A percentile compares a stretch with the other conserved stretches of the same genome.
phyloP scores from a whole-genome alignment of 2,888 invertebrate genomes.

The Papilio elwesi region DNA sequence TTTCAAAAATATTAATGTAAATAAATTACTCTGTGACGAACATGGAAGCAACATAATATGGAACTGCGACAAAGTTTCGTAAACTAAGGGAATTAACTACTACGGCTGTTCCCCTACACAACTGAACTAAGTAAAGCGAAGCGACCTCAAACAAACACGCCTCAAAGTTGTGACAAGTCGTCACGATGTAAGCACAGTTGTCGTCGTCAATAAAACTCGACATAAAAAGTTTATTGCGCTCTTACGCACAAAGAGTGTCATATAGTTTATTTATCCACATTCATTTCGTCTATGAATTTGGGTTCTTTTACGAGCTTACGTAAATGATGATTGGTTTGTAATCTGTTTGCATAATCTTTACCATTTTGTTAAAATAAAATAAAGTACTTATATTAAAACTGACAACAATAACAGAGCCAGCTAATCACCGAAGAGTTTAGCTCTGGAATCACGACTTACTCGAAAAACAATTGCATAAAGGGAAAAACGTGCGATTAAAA shows the following conservation, averaged over 20 bases:
- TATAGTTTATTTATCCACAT: slow-evolving; percentile 9
- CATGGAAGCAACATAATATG: background rate
- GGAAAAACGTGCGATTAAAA: background rate
- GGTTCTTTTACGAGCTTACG: background rate
- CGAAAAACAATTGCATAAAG: no score
- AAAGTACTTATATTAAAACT: background rate
- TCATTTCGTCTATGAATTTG: slow-evolving; percentile 16
- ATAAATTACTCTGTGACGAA: background rate
- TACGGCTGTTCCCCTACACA: slow-evolving; percentile 3
- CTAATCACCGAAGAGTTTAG: no score
- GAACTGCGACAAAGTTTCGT: slow-evolving; percentile 5
- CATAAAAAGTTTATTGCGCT: slow-evolving; percentile 33
- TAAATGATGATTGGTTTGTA: background rate
- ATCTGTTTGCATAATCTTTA: background rate
- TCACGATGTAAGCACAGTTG: slow-evolving; percentile 30
- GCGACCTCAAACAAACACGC: slow-evolving; percentile 26
- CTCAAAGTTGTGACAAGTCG: slow-evolving; percentile 11
- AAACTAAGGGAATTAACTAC: slow-evolving; percentile 17
- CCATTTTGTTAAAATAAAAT: background rate
- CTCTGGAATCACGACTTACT: no score
- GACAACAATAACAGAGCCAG: background rate
- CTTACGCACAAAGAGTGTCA: slow-evolving; percentile 15
- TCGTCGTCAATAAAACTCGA: slow-evolving; percentile 22
- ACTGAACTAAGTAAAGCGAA: slow-evolving; percentile 7
- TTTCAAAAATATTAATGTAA: no score